Conservation (phyloP, 1,140 invertebrate species). For the Psilanteris sp. region DNA sequence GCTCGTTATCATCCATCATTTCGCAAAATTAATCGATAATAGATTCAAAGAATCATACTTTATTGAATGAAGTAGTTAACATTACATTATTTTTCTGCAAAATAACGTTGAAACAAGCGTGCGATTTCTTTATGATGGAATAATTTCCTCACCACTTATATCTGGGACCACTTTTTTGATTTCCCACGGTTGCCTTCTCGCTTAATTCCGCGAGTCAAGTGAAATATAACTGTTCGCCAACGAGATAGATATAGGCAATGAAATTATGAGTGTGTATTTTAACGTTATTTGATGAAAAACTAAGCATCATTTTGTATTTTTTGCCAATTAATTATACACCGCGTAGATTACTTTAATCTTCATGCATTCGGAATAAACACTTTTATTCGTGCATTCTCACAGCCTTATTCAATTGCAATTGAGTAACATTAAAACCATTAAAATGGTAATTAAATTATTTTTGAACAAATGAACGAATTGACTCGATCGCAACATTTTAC, state of each 20-base stretch:
- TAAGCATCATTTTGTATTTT: constrained; percentile 42
- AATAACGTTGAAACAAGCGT: constrained; percentile 21
- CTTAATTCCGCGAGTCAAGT: constrained; percentile 59
- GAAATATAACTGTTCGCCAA: constrained; percentile 55
- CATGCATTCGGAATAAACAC: neutral
- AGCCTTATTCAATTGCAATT: constrained; percentile 23
- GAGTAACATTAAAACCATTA: neutral
- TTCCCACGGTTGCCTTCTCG: constrained; percentile 60
- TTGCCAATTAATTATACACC: constrained; percentile 50
- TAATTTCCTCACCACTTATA: constrained; percentile 53
- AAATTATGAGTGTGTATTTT: constrained; percentile 47
- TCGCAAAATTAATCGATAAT: constrained; percentile 27
- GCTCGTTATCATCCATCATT: constrained; percentile 52
- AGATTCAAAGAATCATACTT: constrained; percentile 25
- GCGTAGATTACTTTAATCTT: constrained; percentile 20
- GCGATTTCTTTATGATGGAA: constrained; percentile 44
- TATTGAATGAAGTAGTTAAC: constrained; percentile 34
- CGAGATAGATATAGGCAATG: constrained; percentile 44
- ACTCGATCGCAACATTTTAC: no score
- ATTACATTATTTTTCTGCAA: constrained; percentile 55
- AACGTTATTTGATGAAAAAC: constrained; percentile 35
- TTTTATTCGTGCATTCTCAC: no score
- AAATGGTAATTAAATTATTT: neutral
- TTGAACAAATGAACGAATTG: no score
- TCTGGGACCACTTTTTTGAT: constrained; percentile 63